Base-by-base conservation (phyloP, 2,797 vertebrate genomes). In the Sciaenops ocellatus region DNA sequence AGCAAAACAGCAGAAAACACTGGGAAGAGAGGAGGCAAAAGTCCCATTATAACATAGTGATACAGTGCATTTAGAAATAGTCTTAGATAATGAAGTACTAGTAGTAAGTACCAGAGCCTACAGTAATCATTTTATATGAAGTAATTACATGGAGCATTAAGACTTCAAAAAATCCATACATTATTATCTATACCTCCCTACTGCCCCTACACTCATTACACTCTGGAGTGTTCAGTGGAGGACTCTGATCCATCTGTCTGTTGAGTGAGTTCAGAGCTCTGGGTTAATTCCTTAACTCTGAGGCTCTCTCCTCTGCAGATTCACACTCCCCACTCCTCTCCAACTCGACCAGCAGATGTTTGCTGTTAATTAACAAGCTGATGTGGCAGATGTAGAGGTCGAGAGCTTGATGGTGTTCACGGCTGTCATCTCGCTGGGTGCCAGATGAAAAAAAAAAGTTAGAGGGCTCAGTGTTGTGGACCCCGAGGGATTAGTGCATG, bases 291-390 rank as follows among this genome's bases (percentile, higher is more conserved):
- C 26, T 38, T 59, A 17, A 1, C 59, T 64, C 67, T 56, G 57
- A 30, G 30, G 17, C 34, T 69, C 57, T 65, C 26, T 56, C 69
- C 70, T 54, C 61, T 44, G 30, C 18, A 69, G 3, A 56, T 18
- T 44, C 62, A 30, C 42, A n/a, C 73, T 69, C 59, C 59, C 18
- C 59, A 22, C 59, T 41, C 50, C 44, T 56, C 66, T 72, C 22
- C 42, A 7, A 30, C 3, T 2, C n/a, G 41, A 41, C 62, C 61
- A n/a, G 69, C 87, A 91, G 87, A 87, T 91, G 90, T 84, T 65
- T 66, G 48, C 63, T 12, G 69, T 63, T 89, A 89, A 89, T 91
- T 84, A 87, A 85, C 80, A 61, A 66, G 77, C 84, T 51, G 59
- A 63, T 20, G 54, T 10, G 66, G 67, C 80, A 83, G 80, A 83